Base-by-base conservation (phyloP, 2,797 vertebrate species). In the Darevskia mixta region DNA sequence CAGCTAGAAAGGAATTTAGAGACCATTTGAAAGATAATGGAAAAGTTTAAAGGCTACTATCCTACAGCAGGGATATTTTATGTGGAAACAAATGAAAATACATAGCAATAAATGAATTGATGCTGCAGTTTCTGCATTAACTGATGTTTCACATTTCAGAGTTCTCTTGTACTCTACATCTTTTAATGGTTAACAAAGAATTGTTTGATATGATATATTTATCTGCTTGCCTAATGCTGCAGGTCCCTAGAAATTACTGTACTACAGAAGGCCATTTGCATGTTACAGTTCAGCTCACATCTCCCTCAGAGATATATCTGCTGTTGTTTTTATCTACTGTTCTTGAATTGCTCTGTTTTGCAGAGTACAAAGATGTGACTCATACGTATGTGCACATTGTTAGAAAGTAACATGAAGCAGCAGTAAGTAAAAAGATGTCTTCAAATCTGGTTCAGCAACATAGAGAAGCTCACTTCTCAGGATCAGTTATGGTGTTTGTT, bases 1-100 rank as follows among this genome's bases (percentile, higher is more conserved):
- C 41, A 93, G 86, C 9, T 87, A 90, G 94, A 81, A 67, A 84
- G 71, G 73, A 92, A 85, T 90, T 38, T 49, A 90, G 23, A 83
- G 25, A 89, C 38, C n/a, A 90, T 71, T 1, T 92, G 32, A 86
- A 94, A 93, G 64, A 61, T 86, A 83, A 90, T 79, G 67, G 82
- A 82, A 89, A 64, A 23, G 20, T 87, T 91, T 90, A 89, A 92
- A 87, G 27, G 72, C n/a, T 85, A 38, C 38, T 66, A 43, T 88
- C 86, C 87, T 38, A 9, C 15, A 27, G 82, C 79, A 91, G 23
- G 90, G 79, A 90, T 64, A 29, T 87, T 88, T 91, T 72, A 79
- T 82, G 87, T 73, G 78, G 73, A 85, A 58, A 91, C 2, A 91
- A 88, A 90, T 32, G 49, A 43, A 87, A 83, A 73, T 3, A 41